Percentiles rank a stretch among this genome's conserved stretches.
These are phyloP conservation scores for Hippocampus comes DNA, from an alignment of 2,113 vertebrate genomes.

Conservation along the genomic window DNA sequence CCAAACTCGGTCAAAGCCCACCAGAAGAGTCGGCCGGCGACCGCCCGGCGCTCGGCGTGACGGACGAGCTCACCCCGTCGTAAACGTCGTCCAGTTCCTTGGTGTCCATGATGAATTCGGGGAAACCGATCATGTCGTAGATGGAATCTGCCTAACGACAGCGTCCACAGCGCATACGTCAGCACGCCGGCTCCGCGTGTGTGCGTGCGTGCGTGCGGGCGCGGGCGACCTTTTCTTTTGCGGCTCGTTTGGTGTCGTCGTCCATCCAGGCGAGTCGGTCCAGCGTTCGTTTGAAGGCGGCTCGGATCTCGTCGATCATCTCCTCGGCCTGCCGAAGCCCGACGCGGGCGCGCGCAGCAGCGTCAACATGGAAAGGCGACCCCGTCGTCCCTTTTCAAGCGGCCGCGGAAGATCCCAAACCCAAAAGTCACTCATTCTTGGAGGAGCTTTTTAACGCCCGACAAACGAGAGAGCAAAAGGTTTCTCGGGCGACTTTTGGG, in stretches of 20 bases:
- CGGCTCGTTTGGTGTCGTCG: slow-evolving; percentile 81
- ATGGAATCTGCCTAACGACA: slow-evolving; percentile 85
- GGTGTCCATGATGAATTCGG: slow-evolving; percentile 92
- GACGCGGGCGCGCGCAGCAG: not conserved
- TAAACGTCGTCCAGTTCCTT: slow-evolving; percentile 96
- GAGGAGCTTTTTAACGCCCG: too few species aligned
- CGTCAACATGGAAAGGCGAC: too few species aligned
- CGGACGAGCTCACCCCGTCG: slow-evolving; percentile 79
- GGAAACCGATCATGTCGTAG: slow-evolving; percentile 98
- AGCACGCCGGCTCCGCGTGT: not conserved
- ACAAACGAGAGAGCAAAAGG: too few species aligned
- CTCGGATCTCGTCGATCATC: slow-evolving; percentile 91
- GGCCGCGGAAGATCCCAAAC: too few species aligned
- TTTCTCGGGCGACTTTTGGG: too few species aligned
- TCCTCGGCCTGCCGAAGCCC: slow-evolving; percentile 81
- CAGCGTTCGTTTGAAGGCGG: slow-evolving; percentile 85
- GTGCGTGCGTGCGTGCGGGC: not conserved
- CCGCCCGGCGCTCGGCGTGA: not conserved
- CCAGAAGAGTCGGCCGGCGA: too few species aligned
- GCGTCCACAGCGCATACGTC: not conserved
- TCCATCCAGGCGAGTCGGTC: slow-evolving; percentile 91
- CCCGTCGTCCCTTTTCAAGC: too few species aligned
- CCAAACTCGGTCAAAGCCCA: rapidly evolving
- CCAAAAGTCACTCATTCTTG: too few species aligned
- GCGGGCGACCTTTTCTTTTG: slow-evolving; percentile 87